Percentiles rank a stretch among this genome's conserved stretches.
These are phyloP conservation scores for Cyanistes caeruleus DNA, from an alignment of 2,113 vertebrate genomes.

Conservation along the genomic window DNA sequence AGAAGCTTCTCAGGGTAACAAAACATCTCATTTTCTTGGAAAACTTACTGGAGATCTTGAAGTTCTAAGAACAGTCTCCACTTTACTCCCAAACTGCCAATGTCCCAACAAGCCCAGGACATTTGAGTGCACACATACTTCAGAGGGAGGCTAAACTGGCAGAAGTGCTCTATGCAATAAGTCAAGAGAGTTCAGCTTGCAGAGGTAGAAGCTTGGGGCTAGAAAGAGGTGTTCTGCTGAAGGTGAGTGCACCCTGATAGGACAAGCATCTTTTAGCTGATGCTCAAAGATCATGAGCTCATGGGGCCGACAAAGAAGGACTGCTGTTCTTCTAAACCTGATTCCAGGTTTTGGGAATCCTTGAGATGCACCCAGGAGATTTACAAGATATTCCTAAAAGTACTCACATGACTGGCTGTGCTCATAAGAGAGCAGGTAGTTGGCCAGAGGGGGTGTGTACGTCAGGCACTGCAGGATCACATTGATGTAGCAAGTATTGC, in stretches of 20 bases:
- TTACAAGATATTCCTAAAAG: neutral
- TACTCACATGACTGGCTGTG: conserved; percentile 86
- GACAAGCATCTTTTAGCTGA: neutral
- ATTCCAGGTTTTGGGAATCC: neutral
- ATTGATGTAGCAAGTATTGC: conserved; percentile 91
- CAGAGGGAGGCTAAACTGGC: neutral
- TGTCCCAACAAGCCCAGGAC: neutral
- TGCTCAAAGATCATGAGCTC: neutral
- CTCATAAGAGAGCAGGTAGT: neutral
- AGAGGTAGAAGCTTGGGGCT: neutral
- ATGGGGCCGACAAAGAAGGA: neutral
- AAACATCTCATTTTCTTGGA: neutral
- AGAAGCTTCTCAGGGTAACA: neutral
- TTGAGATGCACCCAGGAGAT: neutral
- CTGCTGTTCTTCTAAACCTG: neutral
- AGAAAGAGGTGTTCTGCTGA: neutral
- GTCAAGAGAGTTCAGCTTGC: neutral
- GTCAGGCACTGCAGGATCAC: conserved; percentile 90
- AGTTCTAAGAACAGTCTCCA: neutral
- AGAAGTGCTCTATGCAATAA: neutral
- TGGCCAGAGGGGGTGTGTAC: conserved; percentile 79
- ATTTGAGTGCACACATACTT: neutral
- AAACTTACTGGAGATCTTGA: neutral
- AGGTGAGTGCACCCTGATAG: neutral
- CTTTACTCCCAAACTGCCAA: neutral